Evolutionary conservation across 2,888 invertebrate species (phyloP).

Genomic region (Saturnia japonica): DNA sequence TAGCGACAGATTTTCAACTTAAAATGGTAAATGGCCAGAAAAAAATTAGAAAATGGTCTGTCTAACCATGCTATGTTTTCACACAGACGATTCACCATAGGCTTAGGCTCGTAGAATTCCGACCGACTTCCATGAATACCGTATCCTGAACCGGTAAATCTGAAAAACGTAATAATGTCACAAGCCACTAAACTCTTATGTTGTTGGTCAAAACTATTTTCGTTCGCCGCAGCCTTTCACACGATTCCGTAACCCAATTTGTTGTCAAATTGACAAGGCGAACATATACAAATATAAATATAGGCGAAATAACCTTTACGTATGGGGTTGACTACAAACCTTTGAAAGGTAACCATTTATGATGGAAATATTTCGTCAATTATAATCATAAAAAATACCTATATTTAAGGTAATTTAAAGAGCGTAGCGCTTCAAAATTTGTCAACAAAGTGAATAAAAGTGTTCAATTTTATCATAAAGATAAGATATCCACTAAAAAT

Average conservation of each 20-base stretch:
- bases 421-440: background rate
- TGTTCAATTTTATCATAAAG: background rate
- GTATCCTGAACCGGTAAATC: background rate
- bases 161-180: background rate
- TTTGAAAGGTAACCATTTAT: background rate
- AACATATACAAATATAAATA: background rate
- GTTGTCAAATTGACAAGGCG: constrained; percentile 12
- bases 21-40: no score
- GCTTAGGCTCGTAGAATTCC: no score
- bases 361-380: background rate
- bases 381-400: background rate
- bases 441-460: background rate
- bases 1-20: no score
- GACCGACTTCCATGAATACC: no score
- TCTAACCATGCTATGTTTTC: no score
- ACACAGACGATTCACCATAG: no score
- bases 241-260: constrained; percentile 15
- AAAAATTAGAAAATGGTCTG: no score
- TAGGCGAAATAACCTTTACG: background rate
- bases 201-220: constrained; percentile 1
- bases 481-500: background rate
- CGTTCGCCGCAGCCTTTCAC: background rate
- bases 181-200: background rate
- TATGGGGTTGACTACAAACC: background rate
- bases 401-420: background rate